Conservation (phyloP, 1,140 invertebrate species). For the Scaptomyza pallida region DNA sequence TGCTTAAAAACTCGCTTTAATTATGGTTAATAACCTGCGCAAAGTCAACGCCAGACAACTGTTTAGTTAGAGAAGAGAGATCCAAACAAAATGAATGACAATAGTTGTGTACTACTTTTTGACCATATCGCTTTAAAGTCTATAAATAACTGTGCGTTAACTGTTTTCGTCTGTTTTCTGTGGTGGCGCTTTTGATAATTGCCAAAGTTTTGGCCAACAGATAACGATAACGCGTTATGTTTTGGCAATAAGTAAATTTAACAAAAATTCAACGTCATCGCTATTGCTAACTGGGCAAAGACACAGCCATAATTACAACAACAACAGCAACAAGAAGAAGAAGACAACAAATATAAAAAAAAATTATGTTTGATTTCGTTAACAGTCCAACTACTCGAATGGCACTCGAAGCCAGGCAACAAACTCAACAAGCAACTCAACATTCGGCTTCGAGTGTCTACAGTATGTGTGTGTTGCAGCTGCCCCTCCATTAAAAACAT, state of each 20-base stretch:
- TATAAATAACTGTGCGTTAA: constrained; percentile 32
- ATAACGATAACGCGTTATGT: constrained; percentile 48
- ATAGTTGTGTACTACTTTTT: not conserved
- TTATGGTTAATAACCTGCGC: constrained; percentile 66
- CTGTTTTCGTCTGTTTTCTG: constrained; percentile 21
- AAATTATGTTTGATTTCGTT: constrained; percentile 17
- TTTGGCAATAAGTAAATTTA: constrained; percentile 69
- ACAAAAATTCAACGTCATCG: constrained; percentile 63
- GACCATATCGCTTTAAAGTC: constrained; percentile 17
- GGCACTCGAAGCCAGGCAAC: constrained; percentile 37
- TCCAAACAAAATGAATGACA: not conserved
- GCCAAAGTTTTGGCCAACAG: constrained; percentile 31
- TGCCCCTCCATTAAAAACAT: constrained; percentile 38
- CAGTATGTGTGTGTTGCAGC: constrained; percentile 27
- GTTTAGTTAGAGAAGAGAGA: not conserved
- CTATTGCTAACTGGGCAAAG: constrained; percentile 33
- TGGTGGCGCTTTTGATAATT: constrained; percentile 31
- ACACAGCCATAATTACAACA: constrained; percentile 11
- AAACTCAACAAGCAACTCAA: constrained; percentile 28
- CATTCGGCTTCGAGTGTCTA: constrained; percentile 32
- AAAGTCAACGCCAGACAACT: constrained; percentile 28
- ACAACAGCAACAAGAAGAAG: not conserved
- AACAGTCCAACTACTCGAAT: constrained; percentile 35
- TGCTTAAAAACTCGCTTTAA: constrained; percentile 52
- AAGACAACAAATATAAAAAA: no score